These are phyloP conservation scores for Brachypteracias leptosomus DNA, from an alignment of 2,113 vertebrate genomes.

Conservation along the genomic window DNA sequence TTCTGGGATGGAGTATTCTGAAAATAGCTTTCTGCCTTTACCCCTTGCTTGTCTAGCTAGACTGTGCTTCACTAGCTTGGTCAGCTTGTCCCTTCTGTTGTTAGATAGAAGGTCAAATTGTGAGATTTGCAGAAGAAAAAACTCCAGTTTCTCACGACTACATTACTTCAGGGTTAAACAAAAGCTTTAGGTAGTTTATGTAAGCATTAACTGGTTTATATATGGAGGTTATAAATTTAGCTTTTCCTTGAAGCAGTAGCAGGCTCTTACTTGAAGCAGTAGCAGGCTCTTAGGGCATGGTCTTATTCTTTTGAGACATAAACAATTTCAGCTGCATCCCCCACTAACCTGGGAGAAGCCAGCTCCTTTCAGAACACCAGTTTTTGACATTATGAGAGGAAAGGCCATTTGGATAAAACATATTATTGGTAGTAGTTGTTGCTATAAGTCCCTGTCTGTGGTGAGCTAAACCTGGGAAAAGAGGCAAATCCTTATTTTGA, in stretches of 20 bases:
- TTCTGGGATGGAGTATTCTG: not conserved
- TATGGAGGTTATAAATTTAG: not conserved
- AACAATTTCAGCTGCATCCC: not conserved
- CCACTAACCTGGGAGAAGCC: not conserved
- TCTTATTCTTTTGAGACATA: not conserved
- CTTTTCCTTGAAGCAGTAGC: not conserved
- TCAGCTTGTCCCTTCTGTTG: not conserved
- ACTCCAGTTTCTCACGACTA: not conserved
- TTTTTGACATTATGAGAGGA: not conserved
- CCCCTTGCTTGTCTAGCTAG: not conserved
- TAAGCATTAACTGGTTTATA: not conserved
- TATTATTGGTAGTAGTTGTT: not conserved
- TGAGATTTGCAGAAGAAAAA: not conserved
- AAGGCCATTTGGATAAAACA: not conserved
- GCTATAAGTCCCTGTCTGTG: not conserved
- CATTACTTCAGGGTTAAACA: not conserved
- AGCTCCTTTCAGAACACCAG: not conserved
- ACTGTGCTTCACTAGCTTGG: not conserved
- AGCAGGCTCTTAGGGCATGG: not conserved
- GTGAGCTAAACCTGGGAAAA: not conserved
- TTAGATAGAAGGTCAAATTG: not conserved
- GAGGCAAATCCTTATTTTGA: not conserved
- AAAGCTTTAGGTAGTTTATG: not conserved
- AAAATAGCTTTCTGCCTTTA: not conserved
- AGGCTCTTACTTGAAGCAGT: too few species aligned